Conservation (phyloP, 2,113 vertebrate species). For the Clupea harengus region DNA sequence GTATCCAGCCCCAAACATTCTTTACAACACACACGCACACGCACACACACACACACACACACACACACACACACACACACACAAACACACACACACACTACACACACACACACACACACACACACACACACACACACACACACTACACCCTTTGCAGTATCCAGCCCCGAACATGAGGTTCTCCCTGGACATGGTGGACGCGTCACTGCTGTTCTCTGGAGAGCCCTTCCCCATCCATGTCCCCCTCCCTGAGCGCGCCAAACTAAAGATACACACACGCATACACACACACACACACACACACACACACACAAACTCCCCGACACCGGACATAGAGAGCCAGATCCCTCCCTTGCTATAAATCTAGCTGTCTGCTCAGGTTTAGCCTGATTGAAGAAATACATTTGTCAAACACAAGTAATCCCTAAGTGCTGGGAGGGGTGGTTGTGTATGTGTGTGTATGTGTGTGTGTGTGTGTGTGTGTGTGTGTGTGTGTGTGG, state of each 20-base stretch:
- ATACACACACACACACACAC: constrained; percentile 26
- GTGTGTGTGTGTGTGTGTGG: too few species aligned
- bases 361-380: background rate
- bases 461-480: background rate
- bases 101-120: too few species aligned
- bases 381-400: background rate
- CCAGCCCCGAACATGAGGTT: constrained; percentile 86
- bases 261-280: constrained; percentile 70
- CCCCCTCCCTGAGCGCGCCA: constrained; percentile 85
- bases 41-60: constrained; percentile 19
- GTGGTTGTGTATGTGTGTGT: background rate
- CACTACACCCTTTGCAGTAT: too few species aligned
- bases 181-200: constrained; percentile 84
- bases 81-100: too few species aligned
- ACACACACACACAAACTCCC: background rate
- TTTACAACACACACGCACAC: background rate
- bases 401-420: background rate
- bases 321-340: background rate
- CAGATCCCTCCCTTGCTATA: background rate
- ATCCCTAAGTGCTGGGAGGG: background rate
- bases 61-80: background rate
- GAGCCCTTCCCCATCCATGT: constrained; percentile 90
- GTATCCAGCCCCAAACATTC: background rate
- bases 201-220: constrained; percentile 72
- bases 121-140: too few species aligned